A percentile compares a stretch with the other conserved stretches of the same genome.
These are phyloP conservation scores for Vultur gryphus DNA, from an alignment of 2,797 vertebrate genomes.

Conservation along the genomic window DNA sequence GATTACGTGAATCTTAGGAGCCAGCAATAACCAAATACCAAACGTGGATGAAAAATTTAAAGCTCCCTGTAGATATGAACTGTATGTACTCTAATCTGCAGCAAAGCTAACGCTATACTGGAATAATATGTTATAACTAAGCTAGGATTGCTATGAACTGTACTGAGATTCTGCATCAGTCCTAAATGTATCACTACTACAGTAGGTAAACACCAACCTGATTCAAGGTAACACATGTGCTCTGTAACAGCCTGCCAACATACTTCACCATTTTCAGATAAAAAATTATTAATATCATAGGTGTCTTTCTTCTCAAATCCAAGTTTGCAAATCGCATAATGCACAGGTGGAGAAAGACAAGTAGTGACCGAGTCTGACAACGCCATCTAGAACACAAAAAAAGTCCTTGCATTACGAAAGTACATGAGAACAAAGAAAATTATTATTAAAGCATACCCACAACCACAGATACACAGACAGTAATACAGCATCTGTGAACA, in stretches of 20 bases:
- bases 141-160: not conserved
- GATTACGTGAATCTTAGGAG: not conserved
- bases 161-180: not conserved
- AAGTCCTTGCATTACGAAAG: not conserved
- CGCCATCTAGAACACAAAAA: conserved; percentile 47
- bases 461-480: not conserved
- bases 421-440: not conserved
- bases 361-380: conserved; percentile 21
- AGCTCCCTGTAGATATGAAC: not conserved
- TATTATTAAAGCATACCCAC: not conserved
- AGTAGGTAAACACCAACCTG: conserved; percentile 66
- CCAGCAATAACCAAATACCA: not conserved
- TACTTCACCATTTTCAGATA: conserved; percentile 55
- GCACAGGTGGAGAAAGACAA: conserved; percentile 74
- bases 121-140: not conserved
- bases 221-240: conserved; percentile 32
- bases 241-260: conserved; percentile 65
- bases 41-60: not conserved
- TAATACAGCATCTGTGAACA: not conserved
- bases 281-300: conserved; percentile 41
- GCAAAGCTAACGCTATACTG: not conserved
- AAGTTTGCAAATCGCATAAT: conserved; percentile 69
- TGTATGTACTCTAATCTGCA: not conserved
- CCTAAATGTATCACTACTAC: not conserved
- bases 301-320: conserved; percentile 67